Evolutionary conservation across 2,888 invertebrate species (phyloP), one percentile per base, ranked within the genome.

Genomic region (Nipponacmea schrenckii): DNA sequence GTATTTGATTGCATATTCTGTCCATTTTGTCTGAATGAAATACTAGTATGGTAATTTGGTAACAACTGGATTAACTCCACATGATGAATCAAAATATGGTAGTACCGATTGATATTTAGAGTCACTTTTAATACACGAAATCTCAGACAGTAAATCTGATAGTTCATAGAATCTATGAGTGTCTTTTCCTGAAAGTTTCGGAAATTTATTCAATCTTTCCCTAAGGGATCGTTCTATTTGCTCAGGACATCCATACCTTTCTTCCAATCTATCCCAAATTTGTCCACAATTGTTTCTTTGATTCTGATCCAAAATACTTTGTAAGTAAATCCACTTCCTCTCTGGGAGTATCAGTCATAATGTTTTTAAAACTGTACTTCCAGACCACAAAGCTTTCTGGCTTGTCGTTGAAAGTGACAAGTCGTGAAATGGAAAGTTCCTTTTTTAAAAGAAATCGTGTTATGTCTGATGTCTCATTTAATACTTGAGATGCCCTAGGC

Each of bases 11-110:
- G 72, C 72, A 2, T 45, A 7, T 26, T 67, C 27, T 56, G 67
- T 73, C 70, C 70, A 73, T 64, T 68, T 70, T 14, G 62, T 67
- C 27, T 70, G 67, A 10, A 73, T n/a, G n/a, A n/a, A n/a, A n/a
- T n/a, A 17, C 31, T 20, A 24, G 20, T 70, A 46, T 10, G 73
- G 63, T n/a, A 73, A 44, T 31, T 73, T 73, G 15, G 20, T 17
- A 8, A 73, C 67, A 56, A 56, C 20, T 20, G 15, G 56, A 56
- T 56, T 56, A 56, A 20, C 20, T n/a, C 56, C 56, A 56, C n/a
- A 20, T 20, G 56, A 56, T 10, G 56, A 31, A 73, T 67, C 46
- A 39, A 44, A 70, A 64, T 72, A 72, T 15, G 65, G n/a, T 8
- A 66, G 62, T 17, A 68, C 46, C 8, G 39, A 27, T 3, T 46